Percentiles rank a stretch among this genome's conserved stretches.
These are phyloP conservation scores for Globodera rostochiensis DNA, from an alignment of 1,140 invertebrate genomes.

Conservation along the genomic window DNA sequence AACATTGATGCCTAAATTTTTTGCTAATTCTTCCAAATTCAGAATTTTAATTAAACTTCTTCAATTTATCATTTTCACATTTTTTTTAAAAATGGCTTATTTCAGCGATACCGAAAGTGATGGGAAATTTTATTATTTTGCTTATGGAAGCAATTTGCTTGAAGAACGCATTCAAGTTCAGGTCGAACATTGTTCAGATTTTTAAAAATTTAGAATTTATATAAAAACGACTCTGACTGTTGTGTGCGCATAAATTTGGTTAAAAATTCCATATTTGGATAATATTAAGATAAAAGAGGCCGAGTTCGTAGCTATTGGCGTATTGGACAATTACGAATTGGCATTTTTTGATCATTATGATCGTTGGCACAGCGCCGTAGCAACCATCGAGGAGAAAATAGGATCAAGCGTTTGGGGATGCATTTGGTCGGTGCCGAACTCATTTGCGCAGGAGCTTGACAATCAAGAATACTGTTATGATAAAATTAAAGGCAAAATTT, in stretches of 20 bases:
- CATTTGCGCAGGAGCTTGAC: conserved; percentile 52
- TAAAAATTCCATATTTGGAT: neutral
- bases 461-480: conserved; percentile 51
- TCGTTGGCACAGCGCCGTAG: conserved; percentile 51
- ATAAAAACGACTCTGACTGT: neutral
- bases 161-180: conserved; percentile 56
- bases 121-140: conserved; percentile 53
- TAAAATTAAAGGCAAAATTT: conserved; percentile 46
- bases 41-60: neutral
- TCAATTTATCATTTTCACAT: neutral
- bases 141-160: conserved; percentile 52
- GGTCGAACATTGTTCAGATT: conserved; percentile 13
- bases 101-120: neutral
- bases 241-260: neutral
- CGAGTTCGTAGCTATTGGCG: conserved; percentile 38
- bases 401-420: conserved; percentile 42
- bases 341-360: conserved; percentile 44
- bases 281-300: conserved; percentile 43
- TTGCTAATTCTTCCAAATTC: no score
- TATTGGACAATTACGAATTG: conserved; percentile 41
- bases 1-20: no score
- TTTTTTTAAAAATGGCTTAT: neutral
- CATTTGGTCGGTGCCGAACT: conserved; percentile 53
- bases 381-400: conserved; percentile 48
- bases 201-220: neutral